Evolutionary conservation across 1,140 invertebrate genomes (phyloP).

Genomic region (Drosophila pallidifrons): DNA sequence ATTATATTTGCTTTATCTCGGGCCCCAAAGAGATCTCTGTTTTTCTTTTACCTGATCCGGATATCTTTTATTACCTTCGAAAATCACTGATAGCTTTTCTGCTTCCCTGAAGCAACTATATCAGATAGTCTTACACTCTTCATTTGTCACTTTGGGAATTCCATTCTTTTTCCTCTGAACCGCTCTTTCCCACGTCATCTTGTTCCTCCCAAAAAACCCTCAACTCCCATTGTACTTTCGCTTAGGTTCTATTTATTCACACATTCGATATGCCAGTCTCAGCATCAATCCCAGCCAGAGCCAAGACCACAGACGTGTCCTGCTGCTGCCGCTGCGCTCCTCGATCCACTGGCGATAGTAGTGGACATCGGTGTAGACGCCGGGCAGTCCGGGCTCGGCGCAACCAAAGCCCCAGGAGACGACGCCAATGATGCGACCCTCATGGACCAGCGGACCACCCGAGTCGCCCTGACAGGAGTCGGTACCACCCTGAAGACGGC

Average conservation of each 20-base stretch:
- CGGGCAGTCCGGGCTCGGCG: conserved; percentile 88
- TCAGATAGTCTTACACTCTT: too few species aligned
- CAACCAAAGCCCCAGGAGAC: conserved; percentile 91
- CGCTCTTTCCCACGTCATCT: too few species aligned
- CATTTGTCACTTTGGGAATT: too few species aligned
- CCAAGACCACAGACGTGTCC: background rate
- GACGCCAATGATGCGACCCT: conserved; percentile 87
- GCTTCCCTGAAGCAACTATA: too few species aligned
- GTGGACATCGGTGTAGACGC: conserved; percentile 89
- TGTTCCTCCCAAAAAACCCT: background rate
- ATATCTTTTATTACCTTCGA: too few species aligned
- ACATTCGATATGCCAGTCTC: background rate
- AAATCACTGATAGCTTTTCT: too few species aligned
- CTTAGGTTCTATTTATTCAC: background rate
- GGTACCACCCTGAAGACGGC: conserved; percentile 67
- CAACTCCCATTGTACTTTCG: background rate
- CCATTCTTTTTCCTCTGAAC: too few species aligned
- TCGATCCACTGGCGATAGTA: conserved; percentile 77
- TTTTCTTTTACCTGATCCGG: too few species aligned
- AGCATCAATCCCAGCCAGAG: conserved; percentile 5
- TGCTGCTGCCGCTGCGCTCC: conserved; percentile 40
- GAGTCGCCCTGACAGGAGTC: conserved; percentile 86
- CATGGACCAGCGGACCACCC: conserved; percentile 87
- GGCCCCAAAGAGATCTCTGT: too few species aligned
- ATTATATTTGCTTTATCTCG: too few species aligned